These are phyloP conservation scores for Aphidoletes aphidimyza DNA, from an alignment of 2,888 invertebrate genomes.

Conservation along the genomic window DNA sequence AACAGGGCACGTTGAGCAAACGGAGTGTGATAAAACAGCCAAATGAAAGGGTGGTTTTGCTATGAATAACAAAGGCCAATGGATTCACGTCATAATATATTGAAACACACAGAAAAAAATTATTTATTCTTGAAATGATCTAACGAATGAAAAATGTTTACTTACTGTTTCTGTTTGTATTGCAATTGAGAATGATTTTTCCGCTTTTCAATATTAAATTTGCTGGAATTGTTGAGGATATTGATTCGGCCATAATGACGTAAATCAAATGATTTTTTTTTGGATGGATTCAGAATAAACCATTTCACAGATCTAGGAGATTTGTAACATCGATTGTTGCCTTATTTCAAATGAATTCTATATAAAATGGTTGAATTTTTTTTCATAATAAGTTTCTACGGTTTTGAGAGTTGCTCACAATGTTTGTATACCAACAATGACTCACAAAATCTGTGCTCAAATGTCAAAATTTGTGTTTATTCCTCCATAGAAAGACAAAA, in stretches of 20 bases:
- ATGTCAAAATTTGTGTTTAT: too few species aligned
- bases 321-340: too few species aligned
- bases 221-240: too few species aligned
- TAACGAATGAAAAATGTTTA: constrained; percentile 51
- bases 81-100: constrained; percentile 27
- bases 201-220: constrained; percentile 6
- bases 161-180: constrained; percentile 22
- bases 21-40: background rate
- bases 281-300: too few species aligned
- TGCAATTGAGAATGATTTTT: constrained; percentile 45
- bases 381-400: too few species aligned
- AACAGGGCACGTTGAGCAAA: background rate
- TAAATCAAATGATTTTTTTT: background rate
- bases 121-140: constrained; percentile 44
- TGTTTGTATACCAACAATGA: too few species aligned
- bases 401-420: too few species aligned
- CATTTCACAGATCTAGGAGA: too few species aligned
- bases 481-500: too few species aligned
- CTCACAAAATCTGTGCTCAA: too few species aligned
- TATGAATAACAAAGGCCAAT: background rate
- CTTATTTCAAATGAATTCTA: too few species aligned
- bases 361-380: too few species aligned
- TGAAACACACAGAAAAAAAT: background rate
- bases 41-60: background rate
- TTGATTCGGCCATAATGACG: constrained; percentile 15